phyloP scores from a whole-genome alignment of 2,797 vertebrate species.

The Taenioides sp. region DNA sequence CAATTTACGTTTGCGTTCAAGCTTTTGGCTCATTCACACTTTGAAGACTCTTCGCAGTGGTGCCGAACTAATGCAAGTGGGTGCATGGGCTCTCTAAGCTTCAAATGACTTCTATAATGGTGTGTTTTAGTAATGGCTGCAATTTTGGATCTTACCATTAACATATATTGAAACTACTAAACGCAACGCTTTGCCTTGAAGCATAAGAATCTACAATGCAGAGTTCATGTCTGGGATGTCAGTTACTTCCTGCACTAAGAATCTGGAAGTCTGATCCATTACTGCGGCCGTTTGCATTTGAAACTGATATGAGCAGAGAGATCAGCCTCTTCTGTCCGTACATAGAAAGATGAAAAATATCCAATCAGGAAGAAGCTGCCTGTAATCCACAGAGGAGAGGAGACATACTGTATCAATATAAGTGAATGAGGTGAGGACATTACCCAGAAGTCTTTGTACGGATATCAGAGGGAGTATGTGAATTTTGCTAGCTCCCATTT shows the following conservation, averaged over 20 bases:
- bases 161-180: conserved; percentile 10
- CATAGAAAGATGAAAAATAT: conserved; percentile 22
- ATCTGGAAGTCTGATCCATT: conserved; percentile 16
- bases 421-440: conserved; percentile 6
- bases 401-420: conserved; percentile 1
- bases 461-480: conserved; percentile 10
- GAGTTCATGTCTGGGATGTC: conserved; percentile 28
- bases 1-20: conserved; percentile 9
- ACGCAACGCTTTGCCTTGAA: conserved; percentile 5
- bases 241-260: conserved; percentile 32
- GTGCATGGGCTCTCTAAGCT: conserved; percentile 20
- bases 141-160: conserved; percentile 7
- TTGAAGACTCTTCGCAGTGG: conserved; percentile 10
- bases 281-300: conserved; percentile 34
- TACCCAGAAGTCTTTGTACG: conserved; percentile 1
- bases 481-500: conserved; percentile 35
- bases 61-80: conserved; percentile 15
- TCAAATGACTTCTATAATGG: conserved; percentile 16
- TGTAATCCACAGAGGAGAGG: conserved; percentile 8
- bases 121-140: conserved; percentile 12
- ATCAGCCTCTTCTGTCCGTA: conserved; percentile 20
- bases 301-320: conserved; percentile 53
- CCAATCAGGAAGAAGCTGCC: conserved; percentile 22
- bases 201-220: conserved; percentile 17
- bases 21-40: conserved; percentile 10